Conservation (phyloP, 2,797 vertebrate genomes). For the Sebastes flavidus region DNA sequence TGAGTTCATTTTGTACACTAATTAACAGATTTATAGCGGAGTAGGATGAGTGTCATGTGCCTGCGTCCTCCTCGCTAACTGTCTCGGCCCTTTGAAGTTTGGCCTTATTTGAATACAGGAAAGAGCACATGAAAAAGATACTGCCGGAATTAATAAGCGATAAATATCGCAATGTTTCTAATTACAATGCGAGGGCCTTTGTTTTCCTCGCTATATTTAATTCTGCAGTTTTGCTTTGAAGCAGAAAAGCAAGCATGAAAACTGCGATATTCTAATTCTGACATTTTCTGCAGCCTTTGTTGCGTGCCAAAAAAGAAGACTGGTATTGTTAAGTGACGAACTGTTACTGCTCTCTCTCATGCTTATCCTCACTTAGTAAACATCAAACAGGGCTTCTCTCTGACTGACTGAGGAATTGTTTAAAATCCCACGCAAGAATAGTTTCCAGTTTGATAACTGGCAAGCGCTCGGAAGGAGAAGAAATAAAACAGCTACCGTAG, state of each 20-base stretch:
- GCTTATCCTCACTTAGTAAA: conserved; percentile 54
- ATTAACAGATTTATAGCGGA: conserved; percentile 67
- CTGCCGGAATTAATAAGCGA: conserved; percentile 57
- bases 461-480: conserved; percentile 14
- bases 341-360: conserved; percentile 23
- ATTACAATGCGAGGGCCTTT: conserved; percentile 51
- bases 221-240: conserved; percentile 57
- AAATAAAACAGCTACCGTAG: neutral
- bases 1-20: conserved; percentile 59
- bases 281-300: conserved; percentile 61
- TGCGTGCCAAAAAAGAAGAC: conserved; percentile 33
- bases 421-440: conserved; percentile 16
- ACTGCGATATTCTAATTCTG: conserved; percentile 69
- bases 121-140: conserved; percentile 49
- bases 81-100: conserved; percentile 52
- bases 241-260: conserved; percentile 30
- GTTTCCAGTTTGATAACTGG: conserved; percentile 40
- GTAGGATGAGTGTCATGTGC: conserved; percentile 50
- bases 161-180: conserved; percentile 56
- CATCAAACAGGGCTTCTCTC: conserved; percentile 34
- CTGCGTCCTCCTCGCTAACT: conserved; percentile 34
- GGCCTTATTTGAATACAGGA: conserved; percentile 26
- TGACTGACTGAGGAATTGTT: conserved; percentile 47
- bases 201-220: conserved; percentile 54
- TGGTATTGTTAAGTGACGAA: conserved; percentile 45